Percentiles rank a stretch among this genome's conserved stretches.
Evolutionary conservation across 2,888 invertebrate species (phyloP).

Genomic region (Drosophila flavopinicola): DNA sequence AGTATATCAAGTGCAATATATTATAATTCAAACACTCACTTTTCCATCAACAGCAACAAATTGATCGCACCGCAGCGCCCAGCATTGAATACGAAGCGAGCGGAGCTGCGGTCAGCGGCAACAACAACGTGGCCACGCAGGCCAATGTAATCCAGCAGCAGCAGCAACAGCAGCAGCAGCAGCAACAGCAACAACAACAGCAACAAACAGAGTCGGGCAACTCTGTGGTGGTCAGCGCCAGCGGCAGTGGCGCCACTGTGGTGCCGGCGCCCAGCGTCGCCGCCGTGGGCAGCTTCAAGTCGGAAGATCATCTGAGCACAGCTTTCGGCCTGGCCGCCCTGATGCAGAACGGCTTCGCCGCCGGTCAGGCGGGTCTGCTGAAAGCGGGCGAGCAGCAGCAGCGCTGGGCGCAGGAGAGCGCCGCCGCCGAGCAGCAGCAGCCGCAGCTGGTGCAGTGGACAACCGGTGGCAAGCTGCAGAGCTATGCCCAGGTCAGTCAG

Average conservation of each 20-base stretch:
- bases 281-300: conserved; percentile 85
- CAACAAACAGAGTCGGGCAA: conserved; percentile 62
- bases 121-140: conserved; percentile 68
- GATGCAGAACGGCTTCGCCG: conserved; percentile 87
- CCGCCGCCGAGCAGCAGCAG: conserved; percentile 65
- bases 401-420: conserved; percentile 70
- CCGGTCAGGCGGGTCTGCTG: conserved; percentile 80
- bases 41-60: conserved; percentile 72
- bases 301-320: conserved; percentile 89
- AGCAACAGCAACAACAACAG: conserved; percentile 63
- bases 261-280: conserved; percentile 68
- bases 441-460: conserved; percentile 83
- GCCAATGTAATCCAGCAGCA: conserved; percentile 73
- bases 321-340: conserved; percentile 91
- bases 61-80: conserved; percentile 84
- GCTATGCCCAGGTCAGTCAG: conserved; percentile 84
- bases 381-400: conserved; percentile 76
- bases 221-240: conserved; percentile 77
- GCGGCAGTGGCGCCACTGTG: conserved; percentile 68
- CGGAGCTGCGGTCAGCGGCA: conserved; percentile 63
- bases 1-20: background rate
- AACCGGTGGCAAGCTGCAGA: conserved; percentile 91
- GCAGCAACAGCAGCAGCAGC: conserved; percentile 66
- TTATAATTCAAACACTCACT: background rate
- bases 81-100: conserved; percentile 84